Conservation (phyloP, 2,113 vertebrate genomes). For the Sinocyclocheilus anshuiensis region DNA sequence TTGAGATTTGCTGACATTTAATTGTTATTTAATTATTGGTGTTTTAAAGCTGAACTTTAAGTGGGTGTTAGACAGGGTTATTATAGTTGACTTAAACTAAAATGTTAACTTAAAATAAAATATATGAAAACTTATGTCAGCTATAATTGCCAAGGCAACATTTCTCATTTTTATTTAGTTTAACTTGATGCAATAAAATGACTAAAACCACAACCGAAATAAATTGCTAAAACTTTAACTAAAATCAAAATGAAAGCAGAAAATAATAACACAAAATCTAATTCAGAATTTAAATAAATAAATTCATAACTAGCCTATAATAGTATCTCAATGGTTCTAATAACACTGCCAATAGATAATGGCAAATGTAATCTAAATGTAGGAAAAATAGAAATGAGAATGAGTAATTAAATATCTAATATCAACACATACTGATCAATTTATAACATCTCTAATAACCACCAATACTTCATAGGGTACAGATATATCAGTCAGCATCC, state of each 20-base stretch:
- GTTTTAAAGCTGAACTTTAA: not conserved
- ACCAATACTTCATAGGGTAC: not conserved
- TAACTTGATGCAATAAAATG: too few relatives aligned
- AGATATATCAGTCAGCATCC: not conserved
- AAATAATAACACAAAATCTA: too few relatives aligned
- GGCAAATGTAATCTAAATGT: not conserved
- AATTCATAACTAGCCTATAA: too few relatives aligned
- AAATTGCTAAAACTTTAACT: too few relatives aligned
- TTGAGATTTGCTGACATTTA: not conserved
- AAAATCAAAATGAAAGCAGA: too few relatives aligned
- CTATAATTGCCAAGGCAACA: too few relatives aligned
- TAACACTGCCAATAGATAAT: not conserved
- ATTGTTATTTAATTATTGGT: not conserved
- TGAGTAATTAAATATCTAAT: not conserved
- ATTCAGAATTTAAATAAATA: too few relatives aligned
- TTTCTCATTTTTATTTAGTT: too few relatives aligned
- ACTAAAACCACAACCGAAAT: too few relatives aligned
- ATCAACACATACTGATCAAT: not conserved
- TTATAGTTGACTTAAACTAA: not conserved
- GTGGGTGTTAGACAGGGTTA: not conserved
- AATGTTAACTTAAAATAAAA: too few relatives aligned
- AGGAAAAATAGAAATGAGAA: not conserved
- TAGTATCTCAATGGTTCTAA: too few relatives aligned
- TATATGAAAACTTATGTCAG: too few relatives aligned
- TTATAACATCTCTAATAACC: not conserved